Evolutionary conservation across 1,140 invertebrate genomes (phyloP).

Genomic region (Archivesica marissinica): DNA sequence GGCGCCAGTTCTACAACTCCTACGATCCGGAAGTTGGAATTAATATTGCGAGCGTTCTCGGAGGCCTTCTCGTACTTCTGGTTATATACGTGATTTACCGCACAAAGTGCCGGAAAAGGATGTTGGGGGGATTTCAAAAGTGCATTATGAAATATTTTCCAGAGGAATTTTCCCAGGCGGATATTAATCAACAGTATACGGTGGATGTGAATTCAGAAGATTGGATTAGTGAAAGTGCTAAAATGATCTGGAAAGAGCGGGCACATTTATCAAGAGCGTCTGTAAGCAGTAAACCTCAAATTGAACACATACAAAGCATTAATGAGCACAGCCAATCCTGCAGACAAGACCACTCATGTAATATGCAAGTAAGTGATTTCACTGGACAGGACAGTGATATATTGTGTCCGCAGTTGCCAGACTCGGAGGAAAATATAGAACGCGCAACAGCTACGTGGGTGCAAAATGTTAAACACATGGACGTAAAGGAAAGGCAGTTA

Average conservation of each 20-base stretch:
- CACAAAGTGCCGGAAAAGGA: conserved; percentile 69
- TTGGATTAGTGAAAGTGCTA: conserved; percentile 36
- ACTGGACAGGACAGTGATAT: background rate
- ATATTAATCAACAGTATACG: background rate
- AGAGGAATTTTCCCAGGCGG: conserved; percentile 30
- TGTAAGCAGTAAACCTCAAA: background rate
- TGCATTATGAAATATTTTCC: conserved; percentile 55
- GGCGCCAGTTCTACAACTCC: conserved; percentile 69
- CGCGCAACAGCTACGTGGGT: conserved; percentile 56
- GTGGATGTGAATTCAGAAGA: background rate
- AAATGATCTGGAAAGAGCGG: conserved; percentile 51
- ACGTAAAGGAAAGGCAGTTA: conserved; percentile 34
- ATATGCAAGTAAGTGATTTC: background rate
- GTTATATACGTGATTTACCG: conserved; percentile 73
- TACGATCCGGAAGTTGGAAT: conserved; percentile 75
- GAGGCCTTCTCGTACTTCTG: conserved; percentile 72
- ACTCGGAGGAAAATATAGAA: conserved; percentile 30
- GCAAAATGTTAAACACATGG: conserved; percentile 41
- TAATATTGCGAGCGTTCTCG: conserved; percentile 73
- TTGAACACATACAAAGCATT: background rate
- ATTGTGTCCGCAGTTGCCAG: conserved; percentile 4
- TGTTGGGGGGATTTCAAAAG: conserved; percentile 31
- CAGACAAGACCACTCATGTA: background rate
- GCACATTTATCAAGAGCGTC: conserved; percentile 18
- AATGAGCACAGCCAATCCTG: background rate